These are phyloP conservation scores for Julus scanicus DNA, from an alignment of 2,888 invertebrate genomes.

Conservation along the genomic window DNA sequence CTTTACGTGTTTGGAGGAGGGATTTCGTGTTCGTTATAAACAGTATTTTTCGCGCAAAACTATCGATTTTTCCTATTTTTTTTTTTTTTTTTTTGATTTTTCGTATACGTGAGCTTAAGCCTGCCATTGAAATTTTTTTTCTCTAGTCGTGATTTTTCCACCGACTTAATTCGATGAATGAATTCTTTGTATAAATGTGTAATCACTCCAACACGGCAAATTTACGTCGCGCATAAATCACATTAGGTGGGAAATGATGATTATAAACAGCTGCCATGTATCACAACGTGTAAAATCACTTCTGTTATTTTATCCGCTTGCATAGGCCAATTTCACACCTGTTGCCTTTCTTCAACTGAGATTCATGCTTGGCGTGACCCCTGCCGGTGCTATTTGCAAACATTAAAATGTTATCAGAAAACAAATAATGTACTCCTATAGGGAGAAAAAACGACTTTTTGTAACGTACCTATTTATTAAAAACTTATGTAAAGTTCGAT, in stretches of 20 bases:
- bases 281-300: neutral
- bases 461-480: no score
- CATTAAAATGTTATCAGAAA: neutral
- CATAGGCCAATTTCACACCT: constrained; percentile 7
- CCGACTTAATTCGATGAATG: constrained; percentile 26
- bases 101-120: neutral
- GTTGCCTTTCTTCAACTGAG: neutral
- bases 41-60: neutral
- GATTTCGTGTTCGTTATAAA: constrained; percentile 26
- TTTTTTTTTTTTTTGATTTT: constrained; percentile 6
- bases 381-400: neutral
- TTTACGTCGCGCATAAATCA: neutral
- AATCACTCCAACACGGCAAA: neutral
- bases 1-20: constrained; percentile 33
- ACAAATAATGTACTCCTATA: no score
- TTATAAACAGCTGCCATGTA: constrained; percentile 26
- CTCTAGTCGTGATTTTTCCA: neutral
- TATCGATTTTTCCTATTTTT: no score
- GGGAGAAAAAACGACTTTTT: no score
- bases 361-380: neutral
- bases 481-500: no score
- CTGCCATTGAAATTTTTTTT: neutral
- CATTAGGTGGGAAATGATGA: constrained; percentile 33
- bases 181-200: constrained; percentile 20
- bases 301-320: neutral